A percentile compares a stretch with the other conserved stretches of the same genome.
Evolutionary conservation across 2,888 invertebrate genomes (phyloP).

Genomic region (Drosophila heteroneura): DNA sequence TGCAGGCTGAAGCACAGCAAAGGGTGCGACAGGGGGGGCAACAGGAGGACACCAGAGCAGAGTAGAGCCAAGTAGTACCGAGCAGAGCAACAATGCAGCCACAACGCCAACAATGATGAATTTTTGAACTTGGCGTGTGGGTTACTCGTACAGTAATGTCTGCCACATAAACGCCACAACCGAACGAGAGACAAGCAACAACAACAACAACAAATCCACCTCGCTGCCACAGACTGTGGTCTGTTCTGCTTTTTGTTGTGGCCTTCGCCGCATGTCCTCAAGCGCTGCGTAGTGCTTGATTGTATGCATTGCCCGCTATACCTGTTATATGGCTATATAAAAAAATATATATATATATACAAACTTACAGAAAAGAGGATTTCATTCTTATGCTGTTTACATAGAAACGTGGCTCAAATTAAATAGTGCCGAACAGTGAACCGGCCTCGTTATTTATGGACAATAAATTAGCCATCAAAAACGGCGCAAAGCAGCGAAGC

Average conservation of each 20-base stretch:
- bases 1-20: slow-evolving; percentile 52
- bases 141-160: slow-evolving; percentile 66
- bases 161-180: slow-evolving; percentile 63
- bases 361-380: slow-evolving; percentile 15
- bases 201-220: slow-evolving; percentile 7
- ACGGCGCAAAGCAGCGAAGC: slow-evolving; percentile 7
- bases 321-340: slow-evolving; percentile 21
- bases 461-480: slow-evolving; percentile 61
- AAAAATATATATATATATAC: not conserved
- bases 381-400: slow-evolving; percentile 48
- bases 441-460: slow-evolving; percentile 33
- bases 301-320: slow-evolving; percentile 27
- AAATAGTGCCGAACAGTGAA: slow-evolving; percentile 39
- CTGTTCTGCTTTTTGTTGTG: slow-evolving; percentile 9
- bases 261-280: slow-evolving; percentile 35
- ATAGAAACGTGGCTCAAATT: slow-evolving; percentile 50
- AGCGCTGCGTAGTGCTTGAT: slow-evolving; percentile 43
- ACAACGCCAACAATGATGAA: slow-evolving; percentile 78
- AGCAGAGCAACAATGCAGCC: slow-evolving; percentile 65
- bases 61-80: not conserved
- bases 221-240: slow-evolving; percentile 12
- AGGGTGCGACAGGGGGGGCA: slow-evolving; percentile 17
- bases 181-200: slow-evolving; percentile 19
- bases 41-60: slow-evolving; percentile 7
- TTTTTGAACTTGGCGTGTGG: slow-evolving; percentile 77